Evolutionary conservation across 1,140 invertebrate genomes (phyloP).

Genomic region (Dreissena polymorpha): DNA sequence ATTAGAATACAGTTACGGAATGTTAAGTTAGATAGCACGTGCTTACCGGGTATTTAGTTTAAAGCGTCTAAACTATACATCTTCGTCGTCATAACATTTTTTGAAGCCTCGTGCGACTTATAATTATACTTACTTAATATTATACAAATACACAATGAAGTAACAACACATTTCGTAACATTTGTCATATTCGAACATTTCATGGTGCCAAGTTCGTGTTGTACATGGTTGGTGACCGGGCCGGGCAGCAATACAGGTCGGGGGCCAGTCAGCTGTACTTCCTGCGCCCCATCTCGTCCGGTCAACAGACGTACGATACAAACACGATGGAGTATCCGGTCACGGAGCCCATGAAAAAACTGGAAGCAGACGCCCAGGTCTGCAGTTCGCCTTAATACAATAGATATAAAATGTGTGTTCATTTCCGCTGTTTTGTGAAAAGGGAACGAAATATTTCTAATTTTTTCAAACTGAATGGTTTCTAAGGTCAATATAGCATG

Average conservation of each 20-base stretch:
- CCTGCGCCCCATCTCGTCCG: slow-evolving; percentile 83
- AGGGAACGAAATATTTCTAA: background rate
- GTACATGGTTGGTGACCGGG: slow-evolving; percentile 51
- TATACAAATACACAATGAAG: no score
- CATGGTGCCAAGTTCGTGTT: slow-evolving; percentile 60
- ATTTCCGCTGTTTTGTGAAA: background rate
- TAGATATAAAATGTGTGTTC: background rate
- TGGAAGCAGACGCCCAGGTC: slow-evolving; percentile 87
- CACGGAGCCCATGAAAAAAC: slow-evolving; percentile 88
- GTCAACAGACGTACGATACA: slow-evolving; percentile 87
- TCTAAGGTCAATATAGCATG: no score
- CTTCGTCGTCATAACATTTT: no score
- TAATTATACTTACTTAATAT: no score
- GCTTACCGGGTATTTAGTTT: no score
- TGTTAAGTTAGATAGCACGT: no score
- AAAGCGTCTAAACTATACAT: no score
- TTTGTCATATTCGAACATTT: no score
- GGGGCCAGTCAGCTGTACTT: slow-evolving; percentile 50
- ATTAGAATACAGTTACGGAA: no score
- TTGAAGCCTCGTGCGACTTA: no score
- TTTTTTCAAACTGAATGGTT: no score
- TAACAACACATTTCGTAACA: no score
- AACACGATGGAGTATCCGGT: slow-evolving; percentile 87
- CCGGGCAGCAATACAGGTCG: slow-evolving; percentile 55
- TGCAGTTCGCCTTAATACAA: background rate